Base-by-base conservation (phyloP, 2,797 vertebrate species). In the Lophotriccus pileatus region DNA sequence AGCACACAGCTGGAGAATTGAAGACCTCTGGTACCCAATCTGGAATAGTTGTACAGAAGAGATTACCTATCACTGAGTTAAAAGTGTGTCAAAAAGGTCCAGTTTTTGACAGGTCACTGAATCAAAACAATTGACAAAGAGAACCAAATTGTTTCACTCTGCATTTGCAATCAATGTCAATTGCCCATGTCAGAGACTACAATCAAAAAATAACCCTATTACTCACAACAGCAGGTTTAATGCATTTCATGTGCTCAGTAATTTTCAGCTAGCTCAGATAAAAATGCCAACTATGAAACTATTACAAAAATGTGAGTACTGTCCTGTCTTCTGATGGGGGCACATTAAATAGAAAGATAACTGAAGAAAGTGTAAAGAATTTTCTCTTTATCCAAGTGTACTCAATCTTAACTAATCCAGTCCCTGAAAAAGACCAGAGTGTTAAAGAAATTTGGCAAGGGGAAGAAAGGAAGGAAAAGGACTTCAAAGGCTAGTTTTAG, bases 221-320 rank as follows among this genome's bases (percentile, higher is more conserved):
- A 75, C 80, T 92, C 66, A 78, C 74, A 95, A 84, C 53, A 90
- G 30, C 74, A 89, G 70, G 72, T 87, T 95, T 69, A 90, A 95
- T 76, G 72, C 47, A 70, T 93, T 92, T 93, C 44, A 28, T 49
- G 41, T 53, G 49, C 44, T 87, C 36, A 44, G 39, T 85, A 87
- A 87, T 87, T 80, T 93, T 89, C 63, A 87, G 63, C 34, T 83
- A 69, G 52, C 37, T 89, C 47, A 78, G 76, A 75, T 46, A 81
- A 69, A 93, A 93, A 59, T 3, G 12, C 3, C 56, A 79, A 25
- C 64, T 79, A 82, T 53, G 41, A 87, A 94, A 87, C 19, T 63
- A 43, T 24, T 70, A 56, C 39, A 92, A 91, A 96, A 84, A 63
- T 25, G 12, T 60, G 44, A 82, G 21, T 36, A 59, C 23, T 82